These are phyloP conservation scores for Druon quercuslanigerum DNA, from an alignment of 1,140 invertebrate genomes.

Conservation along the genomic window DNA sequence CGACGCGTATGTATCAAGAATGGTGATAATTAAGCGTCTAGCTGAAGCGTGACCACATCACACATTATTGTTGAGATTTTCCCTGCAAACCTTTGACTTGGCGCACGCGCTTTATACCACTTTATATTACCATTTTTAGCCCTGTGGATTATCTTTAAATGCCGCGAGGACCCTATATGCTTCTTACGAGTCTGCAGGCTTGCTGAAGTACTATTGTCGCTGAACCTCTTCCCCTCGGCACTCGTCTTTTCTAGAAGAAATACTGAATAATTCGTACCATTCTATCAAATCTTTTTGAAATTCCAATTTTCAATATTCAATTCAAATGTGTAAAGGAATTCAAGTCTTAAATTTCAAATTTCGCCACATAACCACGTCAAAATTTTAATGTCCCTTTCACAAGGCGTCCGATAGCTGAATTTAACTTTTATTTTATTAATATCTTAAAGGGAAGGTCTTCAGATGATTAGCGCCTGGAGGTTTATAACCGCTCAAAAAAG, in stretches of 20 bases:
- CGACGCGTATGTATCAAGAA: not conserved
- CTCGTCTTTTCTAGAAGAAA: not conserved
- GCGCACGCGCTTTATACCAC: not conserved
- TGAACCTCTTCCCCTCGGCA: conserved; percentile 1
- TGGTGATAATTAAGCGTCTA: conserved; percentile 2
- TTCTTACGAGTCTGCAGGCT: not conserved
- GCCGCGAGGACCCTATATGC: not conserved
- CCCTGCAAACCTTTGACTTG: not conserved
- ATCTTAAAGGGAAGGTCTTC: too few relatives aligned
- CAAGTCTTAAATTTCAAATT: too few relatives aligned
- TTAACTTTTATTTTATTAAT: too few relatives aligned
- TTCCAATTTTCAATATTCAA: too few relatives aligned
- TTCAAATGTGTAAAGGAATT: too few relatives aligned
- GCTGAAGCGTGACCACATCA: conserved; percentile 4
- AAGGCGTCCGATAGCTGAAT: too few relatives aligned
- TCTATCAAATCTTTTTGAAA: too few relatives aligned
- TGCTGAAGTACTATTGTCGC: not conserved
- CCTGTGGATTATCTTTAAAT: conserved; percentile 18
- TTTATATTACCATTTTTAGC: not conserved
- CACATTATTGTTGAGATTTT: conserved; percentile 22
- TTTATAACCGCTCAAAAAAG: too few relatives aligned
- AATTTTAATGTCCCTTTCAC: too few relatives aligned
- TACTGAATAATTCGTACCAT: too few relatives aligned
- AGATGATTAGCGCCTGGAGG: too few relatives aligned
- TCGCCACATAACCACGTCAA: too few relatives aligned